Evolutionary conservation across 2,888 invertebrate genomes (phyloP), one percentile per base, ranked within the genome.

Genomic region (Rhagophthalmus giganteus): DNA sequence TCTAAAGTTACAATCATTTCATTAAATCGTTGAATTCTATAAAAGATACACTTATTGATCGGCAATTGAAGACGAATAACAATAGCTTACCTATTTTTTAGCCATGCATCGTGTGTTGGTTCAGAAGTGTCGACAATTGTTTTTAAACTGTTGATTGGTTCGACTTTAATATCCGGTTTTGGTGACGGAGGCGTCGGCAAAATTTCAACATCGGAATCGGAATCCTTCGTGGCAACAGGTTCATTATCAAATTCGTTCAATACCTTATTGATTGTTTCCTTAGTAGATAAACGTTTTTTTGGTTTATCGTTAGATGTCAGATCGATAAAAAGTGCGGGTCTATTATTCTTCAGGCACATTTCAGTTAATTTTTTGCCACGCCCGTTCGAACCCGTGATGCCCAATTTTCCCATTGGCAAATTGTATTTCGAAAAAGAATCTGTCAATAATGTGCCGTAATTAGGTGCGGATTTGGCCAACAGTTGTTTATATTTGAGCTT

Each of bases 401-500:
- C 59, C 12, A 65, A 38, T 52, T 60, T 64, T 7, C 62, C 63
- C 13, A 60, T 15, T 3, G 70, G 70, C 13, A 70, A 68, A 8
- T 60, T 59, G 50, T 66, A 68, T 9, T 66, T 57, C 1, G 67
- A 62, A 32, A 61, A 62, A 1, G 68, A 62, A 26, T 57, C 54
- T 9, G 58, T 54, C 16, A 59, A 44, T 42, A 54, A 40, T 41
- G 44, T 54, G 30, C 59, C 37, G 50, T 37, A n/a, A 10, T 44
- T 55, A 20, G 56, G 38, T 14, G 63, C 66, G 2, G 77, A 75
- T 60, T 73, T 72, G 37, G 73, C 75, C 25, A 83, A 76, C 28
- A 83, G 64, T 65, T 81, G 78, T 60, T 77, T 77, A 59, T 82
- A 83, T 62, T 76, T 76, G 61, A 71, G 74, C 63, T 81, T 82